Base-by-base conservation (phyloP, 2,113 vertebrate genomes). In the Galeopterus variegatus region DNA sequence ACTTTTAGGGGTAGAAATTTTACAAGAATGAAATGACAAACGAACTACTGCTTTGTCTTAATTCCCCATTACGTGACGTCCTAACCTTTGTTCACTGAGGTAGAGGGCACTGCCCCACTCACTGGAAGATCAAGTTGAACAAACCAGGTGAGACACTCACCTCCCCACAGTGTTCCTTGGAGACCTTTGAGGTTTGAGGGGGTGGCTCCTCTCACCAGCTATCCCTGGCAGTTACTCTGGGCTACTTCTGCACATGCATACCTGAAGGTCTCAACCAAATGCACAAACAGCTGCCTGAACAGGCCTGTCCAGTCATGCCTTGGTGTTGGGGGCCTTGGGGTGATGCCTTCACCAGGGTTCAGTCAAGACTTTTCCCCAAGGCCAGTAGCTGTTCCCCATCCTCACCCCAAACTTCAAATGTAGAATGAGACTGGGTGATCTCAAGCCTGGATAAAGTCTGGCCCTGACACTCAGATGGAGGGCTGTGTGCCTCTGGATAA, bases 1-100 rank as follows among this genome's bases (percentile, higher is more conserved):
- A 48, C 69, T 90, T 88, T 77, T 31, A 81, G 82, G 69, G 62
- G 26, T 58, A 90, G 84, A 97, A 94, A 75, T 60, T 50, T 91
- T 82, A 45, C 21, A 77, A 88, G 33, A 10, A 73, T 60, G 18
- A 87, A 75, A 82, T 91, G 41, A 56, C 62, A 82, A 73, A 23
- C 79, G 79, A 96, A 70, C 18, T 31, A 62, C 45, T 48, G 19
- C 52, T 93, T 92, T 88, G 48, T 64, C 62, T 65, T 77, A 64
- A 83, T 79, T 83, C 33, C 8, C 86, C 31, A 48, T 65, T 62
- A 87, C 60, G 33, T 54, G 33, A 81, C 69, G 21, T 18, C 75
- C 62, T 84, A 52, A 50, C 65, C 67, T 92, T 79, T 79, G 67
- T 62, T 87, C 45, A 8, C 80, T 77, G 13, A 26, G 26, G 45